phyloP scores from a whole-genome alignment of 1,140 invertebrate species.

The Pemphigus obesinymphae region DNA sequence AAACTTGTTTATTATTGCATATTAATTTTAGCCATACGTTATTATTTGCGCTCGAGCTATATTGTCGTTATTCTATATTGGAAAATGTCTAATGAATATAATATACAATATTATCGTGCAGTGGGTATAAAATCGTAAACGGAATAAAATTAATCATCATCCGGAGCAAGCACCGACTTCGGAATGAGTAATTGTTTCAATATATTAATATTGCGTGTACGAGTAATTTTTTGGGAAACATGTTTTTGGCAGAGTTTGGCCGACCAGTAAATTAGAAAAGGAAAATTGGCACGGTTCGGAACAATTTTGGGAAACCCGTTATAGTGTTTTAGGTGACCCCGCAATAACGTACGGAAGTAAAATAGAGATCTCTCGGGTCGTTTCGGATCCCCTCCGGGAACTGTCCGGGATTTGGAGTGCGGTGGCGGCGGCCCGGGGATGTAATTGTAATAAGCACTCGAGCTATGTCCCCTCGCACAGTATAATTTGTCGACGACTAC shows the following conservation, averaged over 20 bases:
- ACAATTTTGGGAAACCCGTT: background rate
- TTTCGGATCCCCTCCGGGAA: conserved; percentile 30
- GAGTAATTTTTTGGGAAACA: background rate
- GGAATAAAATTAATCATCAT: too few relatives aligned
- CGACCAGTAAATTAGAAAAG: background rate
- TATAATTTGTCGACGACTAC: conserved; percentile 33
- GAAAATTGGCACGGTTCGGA: background rate
- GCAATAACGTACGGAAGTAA: background rate
- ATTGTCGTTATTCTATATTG: too few relatives aligned
- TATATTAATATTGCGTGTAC: background rate
- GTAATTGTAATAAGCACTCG: conserved; percentile 40
- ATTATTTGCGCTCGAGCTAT: too few relatives aligned
- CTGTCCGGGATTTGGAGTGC: conserved; percentile 26
- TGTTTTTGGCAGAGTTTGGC: background rate
- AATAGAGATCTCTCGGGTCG: conserved; percentile 2
- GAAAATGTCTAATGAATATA: too few relatives aligned
- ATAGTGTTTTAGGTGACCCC: conserved; percentile 4
- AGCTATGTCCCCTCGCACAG: background rate
- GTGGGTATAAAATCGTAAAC: too few relatives aligned
- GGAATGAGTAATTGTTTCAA: too few relatives aligned
- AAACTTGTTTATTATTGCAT: too few relatives aligned
- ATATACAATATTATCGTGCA: too few relatives aligned
- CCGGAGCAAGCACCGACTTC: too few relatives aligned
- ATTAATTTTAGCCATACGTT: too few relatives aligned
- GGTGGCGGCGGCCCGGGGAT: conserved; percentile 23